Percentiles rank a stretch among this genome's conserved stretches.
Conservation (phyloP, 2,888 invertebrate species). For the Pachydiplax longipennis region DNA sequence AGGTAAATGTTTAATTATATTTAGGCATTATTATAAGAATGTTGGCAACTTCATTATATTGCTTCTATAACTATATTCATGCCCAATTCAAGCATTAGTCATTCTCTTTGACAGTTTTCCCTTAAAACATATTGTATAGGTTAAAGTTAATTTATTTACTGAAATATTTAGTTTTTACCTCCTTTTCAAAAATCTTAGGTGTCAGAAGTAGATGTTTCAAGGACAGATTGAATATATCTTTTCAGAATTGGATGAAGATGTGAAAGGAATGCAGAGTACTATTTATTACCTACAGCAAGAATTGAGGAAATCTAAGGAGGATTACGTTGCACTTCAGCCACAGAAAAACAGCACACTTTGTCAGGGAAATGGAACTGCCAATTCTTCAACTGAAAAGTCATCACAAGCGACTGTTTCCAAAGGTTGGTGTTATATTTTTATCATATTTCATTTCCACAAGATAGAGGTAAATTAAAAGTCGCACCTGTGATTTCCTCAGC, state of each 20-base stretch:
- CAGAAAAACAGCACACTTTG: slow-evolving; percentile 56
- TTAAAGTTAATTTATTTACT: no score
- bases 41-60: no score
- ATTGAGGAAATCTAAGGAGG: slow-evolving; percentile 81
- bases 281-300: slow-evolving; percentile 94
- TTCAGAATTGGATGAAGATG: slow-evolving; percentile 94
- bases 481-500: no score
- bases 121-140: no score
- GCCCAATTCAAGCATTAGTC: no score
- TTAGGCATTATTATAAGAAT: background rate
- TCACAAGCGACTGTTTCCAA: background rate
- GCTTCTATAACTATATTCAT: no score
- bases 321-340: slow-evolving; percentile 69
- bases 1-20: slow-evolving; percentile 64
- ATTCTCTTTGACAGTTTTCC: no score
- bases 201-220: no score
- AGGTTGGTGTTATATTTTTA: background rate
- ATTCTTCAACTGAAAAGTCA: background rate
- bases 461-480: no score
- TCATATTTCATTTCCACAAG: no score
- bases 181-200: background rate
- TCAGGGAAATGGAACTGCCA: background rate
- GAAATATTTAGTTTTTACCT: no score
- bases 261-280: slow-evolving; percentile 98
- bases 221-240: slow-evolving; percentile 48